Conservation (phyloP, 2,113 vertebrate species). For the Aphyosemion australe region DNA sequence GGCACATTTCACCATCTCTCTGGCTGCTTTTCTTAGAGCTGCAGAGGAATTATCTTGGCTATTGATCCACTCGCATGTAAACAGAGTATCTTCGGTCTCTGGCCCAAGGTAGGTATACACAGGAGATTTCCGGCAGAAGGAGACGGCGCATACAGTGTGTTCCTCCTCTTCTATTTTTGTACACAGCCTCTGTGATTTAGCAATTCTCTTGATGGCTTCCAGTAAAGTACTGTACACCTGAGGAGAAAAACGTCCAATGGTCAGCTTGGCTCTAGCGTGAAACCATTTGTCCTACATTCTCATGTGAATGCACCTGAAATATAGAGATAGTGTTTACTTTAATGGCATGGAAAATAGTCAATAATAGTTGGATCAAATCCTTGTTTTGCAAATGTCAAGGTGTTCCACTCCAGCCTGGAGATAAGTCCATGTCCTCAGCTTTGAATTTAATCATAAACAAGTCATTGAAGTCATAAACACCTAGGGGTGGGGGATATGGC, state of each 20-base stretch:
- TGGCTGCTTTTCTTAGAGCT: slow-evolving; percentile 53
- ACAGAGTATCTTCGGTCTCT: slow-evolving; percentile 48
- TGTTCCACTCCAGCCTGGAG: no score
- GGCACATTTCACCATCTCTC: slow-evolving; percentile 29
- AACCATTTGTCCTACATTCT: slow-evolving; percentile 28
- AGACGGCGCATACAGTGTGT: slow-evolving; percentile 30
- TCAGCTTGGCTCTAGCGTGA: slow-evolving; percentile 13
- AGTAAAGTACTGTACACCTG: slow-evolving; percentile 27
- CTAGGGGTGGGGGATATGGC: no score
- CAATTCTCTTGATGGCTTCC: slow-evolving; percentile 35
- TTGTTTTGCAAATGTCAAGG: no score
- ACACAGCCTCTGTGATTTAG: slow-evolving; percentile 45
- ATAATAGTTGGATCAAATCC: no score
- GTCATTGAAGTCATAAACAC: no score
- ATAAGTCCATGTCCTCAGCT: no score
- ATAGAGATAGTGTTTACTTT: fast-evolving
- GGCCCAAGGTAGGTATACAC: slow-evolving; percentile 54
- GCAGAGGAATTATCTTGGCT: slow-evolving; percentile 46
- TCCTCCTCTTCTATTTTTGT: slow-evolving; percentile 56
- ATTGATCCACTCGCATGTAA: slow-evolving; percentile 64
- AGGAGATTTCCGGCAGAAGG: slow-evolving; percentile 32
- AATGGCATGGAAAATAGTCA: no score
- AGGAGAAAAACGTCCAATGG: slow-evolving; percentile 25
- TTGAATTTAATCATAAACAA: no score
- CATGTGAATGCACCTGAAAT: not conserved